Evolutionary conservation across 2,113 vertebrate species (phyloP).

Genomic region (Calidris pugnax): DNA sequence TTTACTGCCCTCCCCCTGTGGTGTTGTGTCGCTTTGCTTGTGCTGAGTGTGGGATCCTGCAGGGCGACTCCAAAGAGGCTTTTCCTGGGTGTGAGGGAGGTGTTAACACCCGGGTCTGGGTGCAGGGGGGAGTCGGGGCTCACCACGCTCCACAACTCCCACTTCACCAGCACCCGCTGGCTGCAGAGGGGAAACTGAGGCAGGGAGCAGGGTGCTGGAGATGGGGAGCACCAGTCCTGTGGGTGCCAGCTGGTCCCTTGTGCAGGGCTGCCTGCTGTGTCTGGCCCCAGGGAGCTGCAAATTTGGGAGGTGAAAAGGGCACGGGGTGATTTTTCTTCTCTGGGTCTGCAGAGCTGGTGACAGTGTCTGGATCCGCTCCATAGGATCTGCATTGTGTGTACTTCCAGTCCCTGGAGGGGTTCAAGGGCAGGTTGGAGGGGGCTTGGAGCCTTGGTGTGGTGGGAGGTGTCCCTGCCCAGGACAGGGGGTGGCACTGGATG

Average conservation of each 20-base stretch:
- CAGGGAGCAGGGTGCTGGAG: too few relatives aligned
- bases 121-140: background rate
- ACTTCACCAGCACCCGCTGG: background rate
- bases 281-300: background rate
- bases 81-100: background rate
- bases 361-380: rapidly evolving
- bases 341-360: background rate
- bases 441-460: background rate
- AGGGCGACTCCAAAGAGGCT: background rate
- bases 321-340: rapidly evolving
- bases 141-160: background rate
- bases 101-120: rapidly evolving
- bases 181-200: background rate
- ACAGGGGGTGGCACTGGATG: background rate
- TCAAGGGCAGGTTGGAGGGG: background rate
- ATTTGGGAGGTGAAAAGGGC: background rate
- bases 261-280: background rate
- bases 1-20: rapidly evolving
- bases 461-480: background rate
- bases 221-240: background rate
- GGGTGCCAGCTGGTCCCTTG: background rate
- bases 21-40: background rate
- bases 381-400: rapidly evolving
- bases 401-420: background rate
- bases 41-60: rapidly evolving